phyloP scores from a whole-genome alignment of 2,113 vertebrate genomes.

The Phrynosoma blainvillii region DNA sequence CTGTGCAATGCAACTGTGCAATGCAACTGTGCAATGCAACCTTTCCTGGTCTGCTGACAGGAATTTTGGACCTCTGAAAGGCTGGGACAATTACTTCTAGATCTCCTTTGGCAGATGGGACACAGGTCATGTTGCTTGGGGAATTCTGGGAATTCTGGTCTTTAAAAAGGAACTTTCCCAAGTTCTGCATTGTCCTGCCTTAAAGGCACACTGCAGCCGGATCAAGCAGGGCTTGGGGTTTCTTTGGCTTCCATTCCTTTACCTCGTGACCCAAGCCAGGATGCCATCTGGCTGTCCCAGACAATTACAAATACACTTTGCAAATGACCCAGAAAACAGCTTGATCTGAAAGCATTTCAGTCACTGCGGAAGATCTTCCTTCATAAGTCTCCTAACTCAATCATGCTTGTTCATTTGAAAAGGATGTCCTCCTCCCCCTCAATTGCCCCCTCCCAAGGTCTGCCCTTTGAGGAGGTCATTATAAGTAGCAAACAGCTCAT shows the following conservation, averaged over 20 bases:
- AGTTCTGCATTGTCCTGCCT: background rate
- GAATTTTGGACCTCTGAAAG: too few species aligned
- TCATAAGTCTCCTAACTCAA: background rate
- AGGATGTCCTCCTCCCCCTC: accelerated
- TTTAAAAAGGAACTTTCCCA: too few species aligned
- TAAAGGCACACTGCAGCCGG: background rate
- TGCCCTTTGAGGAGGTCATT: background rate
- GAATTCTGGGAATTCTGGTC: too few species aligned
- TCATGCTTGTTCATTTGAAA: background rate
- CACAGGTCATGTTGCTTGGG: too few species aligned
- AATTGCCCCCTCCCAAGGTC: background rate
- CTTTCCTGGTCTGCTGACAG: too few species aligned
- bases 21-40: too few species aligned
- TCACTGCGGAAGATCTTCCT: background rate
- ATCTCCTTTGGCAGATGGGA: too few species aligned
- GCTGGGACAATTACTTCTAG: too few species aligned
- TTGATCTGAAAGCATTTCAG: background rate
- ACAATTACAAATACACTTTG: background rate
- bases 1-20: too few species aligned
- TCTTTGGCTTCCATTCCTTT: too few species aligned
- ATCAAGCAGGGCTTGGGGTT: background rate
- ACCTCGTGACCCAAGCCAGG: too few species aligned
- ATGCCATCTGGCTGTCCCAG: background rate
- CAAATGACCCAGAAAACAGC: background rate
- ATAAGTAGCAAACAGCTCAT: background rate